phyloP scores from a whole-genome alignment of 2,113 vertebrate genomes.

The Saguinus imperator region DNA sequence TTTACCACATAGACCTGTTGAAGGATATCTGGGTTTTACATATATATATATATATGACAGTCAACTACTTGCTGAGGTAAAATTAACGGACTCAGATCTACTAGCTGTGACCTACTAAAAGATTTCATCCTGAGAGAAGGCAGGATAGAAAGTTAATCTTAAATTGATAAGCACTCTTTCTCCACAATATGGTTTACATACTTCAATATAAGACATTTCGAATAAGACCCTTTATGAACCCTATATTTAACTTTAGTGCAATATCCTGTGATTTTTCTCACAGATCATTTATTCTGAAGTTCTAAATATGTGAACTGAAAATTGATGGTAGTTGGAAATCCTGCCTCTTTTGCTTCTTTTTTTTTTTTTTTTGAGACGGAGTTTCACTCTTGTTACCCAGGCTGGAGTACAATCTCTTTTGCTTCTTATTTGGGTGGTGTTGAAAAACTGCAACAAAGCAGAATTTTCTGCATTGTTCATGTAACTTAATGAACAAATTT shows the following conservation, averaged over 20 bases:
- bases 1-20: background rate
- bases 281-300: constrained; percentile 32
- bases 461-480: background rate
- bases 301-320: constrained; percentile 30
- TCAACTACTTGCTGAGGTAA: background rate
- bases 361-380: no score
- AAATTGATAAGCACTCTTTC: background rate
- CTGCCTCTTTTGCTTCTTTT: background rate
- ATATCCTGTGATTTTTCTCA: background rate
- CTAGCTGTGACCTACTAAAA: background rate
- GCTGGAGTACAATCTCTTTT: background rate
- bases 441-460: constrained; percentile 11
- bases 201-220: background rate
- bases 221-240: background rate
- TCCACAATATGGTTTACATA: background rate
- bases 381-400: no score
- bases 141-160: constrained; percentile 13
- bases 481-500: background rate
- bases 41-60: background rate
- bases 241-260: background rate
- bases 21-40: background rate
- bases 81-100: background rate
- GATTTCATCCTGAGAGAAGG: constrained; percentile 22
- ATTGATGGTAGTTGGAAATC: background rate
- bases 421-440: background rate